A percentile compares a stretch with the other conserved stretches of the same genome.
phyloP scores from a whole-genome alignment of 2,113 vertebrate species.

The Fulica atra region DNA sequence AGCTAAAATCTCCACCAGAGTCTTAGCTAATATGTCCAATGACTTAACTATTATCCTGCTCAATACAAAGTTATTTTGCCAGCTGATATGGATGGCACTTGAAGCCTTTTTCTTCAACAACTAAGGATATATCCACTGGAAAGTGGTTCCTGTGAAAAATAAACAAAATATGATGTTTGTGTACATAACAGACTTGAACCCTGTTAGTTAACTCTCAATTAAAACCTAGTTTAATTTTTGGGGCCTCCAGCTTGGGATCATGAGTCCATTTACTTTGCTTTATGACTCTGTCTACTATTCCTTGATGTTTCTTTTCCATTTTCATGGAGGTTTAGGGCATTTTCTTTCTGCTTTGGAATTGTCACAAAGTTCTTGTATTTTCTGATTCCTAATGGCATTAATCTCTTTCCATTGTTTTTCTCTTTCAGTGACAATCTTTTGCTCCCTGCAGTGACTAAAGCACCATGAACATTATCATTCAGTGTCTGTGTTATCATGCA shows the following conservation, averaged over 20 bases:
- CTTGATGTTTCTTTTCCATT: neutral
- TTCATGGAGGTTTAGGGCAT: fast-evolving
- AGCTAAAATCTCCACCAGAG: neutral
- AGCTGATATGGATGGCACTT: neutral
- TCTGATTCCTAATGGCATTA: neutral
- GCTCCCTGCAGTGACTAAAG: neutral
- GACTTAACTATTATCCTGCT: neutral
- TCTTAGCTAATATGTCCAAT: fast-evolving
- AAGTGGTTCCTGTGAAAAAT: neutral
- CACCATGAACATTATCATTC: neutral
- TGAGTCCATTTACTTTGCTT: neutral
- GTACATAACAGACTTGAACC: neutral
- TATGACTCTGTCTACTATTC: neutral
- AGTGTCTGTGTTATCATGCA: neutral
- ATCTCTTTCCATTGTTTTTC: neutral
- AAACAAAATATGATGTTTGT: neutral
- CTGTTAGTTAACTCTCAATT: neutral
- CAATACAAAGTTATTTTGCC: neutral
- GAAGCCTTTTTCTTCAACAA: neutral
- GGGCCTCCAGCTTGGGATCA: fast-evolving
- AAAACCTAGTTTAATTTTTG: neutral
- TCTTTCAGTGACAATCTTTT: neutral
- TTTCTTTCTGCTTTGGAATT: neutral
- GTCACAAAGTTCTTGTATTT: neutral
- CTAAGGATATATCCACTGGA: neutral